Conservation (phyloP, 1,140 invertebrate genomes). For the Trichonephila inaurata region DNA sequence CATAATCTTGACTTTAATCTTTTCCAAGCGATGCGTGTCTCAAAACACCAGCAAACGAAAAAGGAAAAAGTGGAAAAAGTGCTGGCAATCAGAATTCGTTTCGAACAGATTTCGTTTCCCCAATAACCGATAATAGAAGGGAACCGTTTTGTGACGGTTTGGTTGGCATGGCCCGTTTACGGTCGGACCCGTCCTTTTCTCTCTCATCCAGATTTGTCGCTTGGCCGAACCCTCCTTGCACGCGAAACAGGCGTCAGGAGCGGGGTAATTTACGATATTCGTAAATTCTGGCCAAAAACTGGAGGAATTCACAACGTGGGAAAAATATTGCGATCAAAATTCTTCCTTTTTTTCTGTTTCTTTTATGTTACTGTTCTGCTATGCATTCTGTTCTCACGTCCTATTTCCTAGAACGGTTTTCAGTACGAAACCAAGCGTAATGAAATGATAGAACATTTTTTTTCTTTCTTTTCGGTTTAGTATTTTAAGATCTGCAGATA, state of each 20-base stretch:
- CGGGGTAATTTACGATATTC: slow-evolving; percentile 50
- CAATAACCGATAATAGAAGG: slow-evolving; percentile 57
- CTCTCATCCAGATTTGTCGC: slow-evolving; percentile 20
- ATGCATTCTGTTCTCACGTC: background rate
- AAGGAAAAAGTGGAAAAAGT: background rate
- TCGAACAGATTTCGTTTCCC: slow-evolving; percentile 49
- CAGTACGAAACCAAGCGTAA: background rate
- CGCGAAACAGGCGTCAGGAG: background rate
- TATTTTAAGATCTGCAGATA: background rate
- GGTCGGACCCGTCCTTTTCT: background rate
- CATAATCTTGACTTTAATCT: background rate
- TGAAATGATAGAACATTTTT: background rate
- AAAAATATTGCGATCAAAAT: slow-evolving; percentile 36
- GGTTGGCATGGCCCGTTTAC: slow-evolving; percentile 30
- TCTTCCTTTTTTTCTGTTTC: background rate
- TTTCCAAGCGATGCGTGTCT: slow-evolving; percentile 16
- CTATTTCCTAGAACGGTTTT: slow-evolving; percentile 2
- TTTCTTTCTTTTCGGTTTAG: background rate
- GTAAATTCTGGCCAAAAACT: background rate
- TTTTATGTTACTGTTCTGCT: background rate
- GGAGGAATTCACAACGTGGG: slow-evolving; percentile 35
- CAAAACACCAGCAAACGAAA: slow-evolving; percentile 12
- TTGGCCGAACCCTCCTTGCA: background rate
- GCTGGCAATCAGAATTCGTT: slow-evolving; percentile 45
- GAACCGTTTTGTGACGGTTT: slow-evolving; percentile 43